Evolutionary conservation across 1,140 invertebrate genomes (phyloP).

Genomic region (Anastatus disparis): DNA sequence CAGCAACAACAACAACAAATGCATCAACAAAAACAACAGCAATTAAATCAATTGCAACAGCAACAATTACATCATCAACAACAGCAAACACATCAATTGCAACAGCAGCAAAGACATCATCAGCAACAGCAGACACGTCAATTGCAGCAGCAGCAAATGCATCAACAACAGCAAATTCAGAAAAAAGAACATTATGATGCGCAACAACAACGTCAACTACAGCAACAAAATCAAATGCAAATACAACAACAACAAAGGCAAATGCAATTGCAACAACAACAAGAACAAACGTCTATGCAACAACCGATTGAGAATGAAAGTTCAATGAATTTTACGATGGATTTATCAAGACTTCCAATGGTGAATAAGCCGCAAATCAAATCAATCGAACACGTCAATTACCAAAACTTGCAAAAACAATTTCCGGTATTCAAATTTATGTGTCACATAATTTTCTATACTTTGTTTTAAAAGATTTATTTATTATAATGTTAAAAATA

Average conservation of each 20-base stretch:
- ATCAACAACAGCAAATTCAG: background rate
- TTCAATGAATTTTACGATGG: background rate
- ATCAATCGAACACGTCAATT: constrained; percentile 9
- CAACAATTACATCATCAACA: background rate
- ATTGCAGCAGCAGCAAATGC: background rate
- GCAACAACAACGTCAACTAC: background rate
- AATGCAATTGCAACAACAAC: background rate
- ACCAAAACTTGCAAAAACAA: background rate
- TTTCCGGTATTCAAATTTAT: background rate
- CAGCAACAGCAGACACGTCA: background rate
- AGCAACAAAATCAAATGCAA: background rate
- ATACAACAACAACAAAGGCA: background rate
- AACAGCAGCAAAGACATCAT: background rate
- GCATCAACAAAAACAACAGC: background rate
- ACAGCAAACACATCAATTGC: background rate
- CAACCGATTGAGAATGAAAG: no score
- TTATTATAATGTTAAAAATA: no score
- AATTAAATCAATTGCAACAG: background rate
- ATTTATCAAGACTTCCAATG: constrained; percentile 1
- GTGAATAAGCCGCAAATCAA: constrained; percentile 21
- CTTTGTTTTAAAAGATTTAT: no score
- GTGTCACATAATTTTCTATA: no score
- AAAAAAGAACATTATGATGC: no score
- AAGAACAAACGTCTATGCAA: background rate
- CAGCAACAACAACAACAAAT: background rate